These are phyloP conservation scores for Amphipoea oculea DNA, from an alignment of 2,888 invertebrate genomes.

Conservation along the genomic window DNA sequence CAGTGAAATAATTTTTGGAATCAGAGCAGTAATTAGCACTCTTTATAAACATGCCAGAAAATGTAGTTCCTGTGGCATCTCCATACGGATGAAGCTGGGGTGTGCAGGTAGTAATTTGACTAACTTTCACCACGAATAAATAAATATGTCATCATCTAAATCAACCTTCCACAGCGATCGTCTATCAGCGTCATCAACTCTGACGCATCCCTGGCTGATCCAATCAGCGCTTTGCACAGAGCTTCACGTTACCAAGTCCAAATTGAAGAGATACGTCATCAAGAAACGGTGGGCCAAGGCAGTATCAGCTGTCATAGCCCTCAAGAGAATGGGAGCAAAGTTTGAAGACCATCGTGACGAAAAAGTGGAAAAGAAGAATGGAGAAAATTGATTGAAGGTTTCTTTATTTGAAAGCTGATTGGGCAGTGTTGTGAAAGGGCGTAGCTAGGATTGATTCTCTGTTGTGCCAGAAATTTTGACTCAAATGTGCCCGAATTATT, in stretches of 20 bases:
- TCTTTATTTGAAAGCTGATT: conserved; percentile 30
- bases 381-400: conserved; percentile 56
- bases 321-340: conserved; percentile 96
- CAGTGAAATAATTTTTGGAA: background rate
- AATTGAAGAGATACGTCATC: conserved; percentile 96
- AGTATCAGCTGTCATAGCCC: conserved; percentile 96
- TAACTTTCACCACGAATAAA: background rate
- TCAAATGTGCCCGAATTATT: background rate
- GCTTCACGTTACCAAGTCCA: conserved; percentile 93
- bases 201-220: conserved; percentile 95
- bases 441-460: background rate
- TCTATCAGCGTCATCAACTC: conserved; percentile 92
- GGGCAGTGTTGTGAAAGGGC: conserved; percentile 42
- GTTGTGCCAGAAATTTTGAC: background rate
- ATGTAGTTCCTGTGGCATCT: background rate
- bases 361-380: conserved; percentile 64
- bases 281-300: conserved; percentile 97
- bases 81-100: background rate
- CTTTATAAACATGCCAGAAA: background rate
- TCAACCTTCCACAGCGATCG: conserved; percentile 91
- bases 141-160: conserved; percentile 10
- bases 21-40: background rate
- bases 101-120: background rate
- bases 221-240: conserved; percentile 92
- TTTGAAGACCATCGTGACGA: conserved; percentile 88